Conservation (phyloP, 2,113 vertebrate species). For the Syrrhaptes paradoxus region DNA sequence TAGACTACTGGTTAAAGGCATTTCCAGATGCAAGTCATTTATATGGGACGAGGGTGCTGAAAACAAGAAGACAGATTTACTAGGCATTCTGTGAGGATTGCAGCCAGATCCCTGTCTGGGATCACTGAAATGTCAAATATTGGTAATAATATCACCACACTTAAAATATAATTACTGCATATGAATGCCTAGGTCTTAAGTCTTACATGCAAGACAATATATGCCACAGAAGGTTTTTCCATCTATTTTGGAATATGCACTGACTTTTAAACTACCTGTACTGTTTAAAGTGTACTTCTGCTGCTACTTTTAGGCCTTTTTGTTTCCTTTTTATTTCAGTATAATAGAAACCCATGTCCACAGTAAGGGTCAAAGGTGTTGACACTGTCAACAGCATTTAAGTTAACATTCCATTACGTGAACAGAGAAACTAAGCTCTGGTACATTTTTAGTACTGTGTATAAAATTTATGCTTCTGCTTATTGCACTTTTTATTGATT, state of each 20-base stretch:
- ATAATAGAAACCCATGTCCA: not conserved
- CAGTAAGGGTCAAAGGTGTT: not conserved
- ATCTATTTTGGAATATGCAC: not conserved
- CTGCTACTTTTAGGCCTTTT: not conserved
- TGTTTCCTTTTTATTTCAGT: not conserved
- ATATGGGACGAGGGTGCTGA: slow-evolving; percentile 62
- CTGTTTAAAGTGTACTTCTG: not conserved
- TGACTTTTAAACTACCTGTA: not conserved
- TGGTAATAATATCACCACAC: not conserved
- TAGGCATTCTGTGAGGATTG: not conserved
- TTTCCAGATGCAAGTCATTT: slow-evolving; percentile 71
- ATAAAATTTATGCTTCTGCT: not conserved
- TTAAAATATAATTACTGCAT: not conserved
- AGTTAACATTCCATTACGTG: not conserved
- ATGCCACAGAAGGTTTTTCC: not conserved
- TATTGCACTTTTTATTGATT: not conserved
- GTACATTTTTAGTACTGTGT: not conserved
- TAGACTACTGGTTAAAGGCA: slow-evolving; percentile 58
- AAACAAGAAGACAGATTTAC: slow-evolving; percentile 57
- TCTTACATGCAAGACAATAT: not conserved
- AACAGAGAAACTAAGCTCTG: not conserved
- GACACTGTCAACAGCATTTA: not conserved
- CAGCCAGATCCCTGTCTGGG: slow-evolving; percentile 17
- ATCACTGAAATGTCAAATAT: not conserved
- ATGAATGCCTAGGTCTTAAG: not conserved